Base-by-base conservation (phyloP, 1,140 invertebrate species). In the Oscheius sp. region DNA sequence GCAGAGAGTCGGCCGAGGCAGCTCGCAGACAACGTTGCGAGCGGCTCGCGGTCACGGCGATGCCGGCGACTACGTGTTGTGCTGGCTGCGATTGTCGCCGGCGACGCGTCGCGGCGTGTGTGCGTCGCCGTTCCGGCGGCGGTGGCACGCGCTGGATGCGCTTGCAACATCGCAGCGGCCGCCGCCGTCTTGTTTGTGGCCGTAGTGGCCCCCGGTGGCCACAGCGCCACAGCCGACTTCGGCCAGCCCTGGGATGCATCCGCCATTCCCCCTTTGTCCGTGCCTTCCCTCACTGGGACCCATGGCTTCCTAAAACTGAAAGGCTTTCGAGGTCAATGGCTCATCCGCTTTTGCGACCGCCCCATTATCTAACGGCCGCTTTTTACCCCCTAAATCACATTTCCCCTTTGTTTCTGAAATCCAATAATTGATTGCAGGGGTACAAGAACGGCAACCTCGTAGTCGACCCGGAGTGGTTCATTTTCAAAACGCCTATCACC, bases 381-480 rank as follows among this genome's bases (percentile, higher is more conserved):
- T n/a, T n/a, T n/a, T n/a, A n/a, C n/a, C n/a, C n/a, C n/a, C n/a
- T n/a, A n/a, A n/a, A n/a, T n/a, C n/a, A n/a, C n/a, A n/a, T n/a
- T n/a, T n/a, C n/a, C n/a, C n/a, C n/a, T n/a, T n/a, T n/a, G n/a
- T n/a, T n/a, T n/a, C n/a, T n/a, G n/a, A n/a, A n/a, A n/a, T n/a
- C n/a, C n/a, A n/a, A n/a, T n/a, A n/a, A n/a, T n/a, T 76, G 29
- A 73, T 84, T 83, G 31, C 80, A 93, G 85, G 94, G 93, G 85
- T 93, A 91, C 79, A 89, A 89, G 65, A 91, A 95, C 79, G 91
- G 90, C 38, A 88, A 90, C 15, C 87, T 89, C 20, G 94, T 97
- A 2, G 91, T 90, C 7, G 90, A 93, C 75, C 95, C 98, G 87
- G 95, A 98, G 88, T 90, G 95, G 42, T 94, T 92, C 81, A 92